phyloP scores from a whole-genome alignment of 2,888 invertebrate species.

The Drosophila stalkeri region DNA sequence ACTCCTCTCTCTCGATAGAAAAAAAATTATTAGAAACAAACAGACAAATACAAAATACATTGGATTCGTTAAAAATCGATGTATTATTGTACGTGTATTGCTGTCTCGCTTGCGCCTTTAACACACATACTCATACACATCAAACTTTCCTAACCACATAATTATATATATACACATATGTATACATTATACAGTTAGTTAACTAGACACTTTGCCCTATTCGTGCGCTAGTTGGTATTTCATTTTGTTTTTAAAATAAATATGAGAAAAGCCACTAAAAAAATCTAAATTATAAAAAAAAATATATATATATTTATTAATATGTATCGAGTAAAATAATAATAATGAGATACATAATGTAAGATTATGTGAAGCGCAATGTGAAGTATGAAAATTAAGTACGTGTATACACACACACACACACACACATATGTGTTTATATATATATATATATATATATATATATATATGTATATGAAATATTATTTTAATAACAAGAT shows the following conservation, averaged over 20 bases:
- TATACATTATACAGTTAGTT: constrained; percentile 5
- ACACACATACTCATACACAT: constrained; percentile 14
- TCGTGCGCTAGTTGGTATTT: constrained; percentile 61
- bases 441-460: constrained; percentile 28
- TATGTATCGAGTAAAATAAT: constrained; percentile 9
- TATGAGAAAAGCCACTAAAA: constrained; percentile 44
- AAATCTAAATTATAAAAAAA: constrained; percentile 4
- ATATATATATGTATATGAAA: constrained; percentile 31
- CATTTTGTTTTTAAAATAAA: constrained; percentile 74
- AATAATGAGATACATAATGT: constrained; percentile 24
- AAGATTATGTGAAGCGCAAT: constrained; percentile 54
- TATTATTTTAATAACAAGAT: constrained; percentile 34
- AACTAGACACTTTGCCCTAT: constrained; percentile 39
- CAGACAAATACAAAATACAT: constrained; percentile 6
- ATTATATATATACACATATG: constrained; percentile 8
- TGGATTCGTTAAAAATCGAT: constrained; percentile 19
- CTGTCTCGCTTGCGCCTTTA: constrained; percentile 50
- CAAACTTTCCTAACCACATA: constrained; percentile 18
- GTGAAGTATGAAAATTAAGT: constrained; percentile 56
- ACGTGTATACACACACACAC: constrained; percentile 18
- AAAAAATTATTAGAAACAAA: background rate
- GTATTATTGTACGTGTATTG: constrained; percentile 29
- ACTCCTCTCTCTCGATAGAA: constrained; percentile 9
- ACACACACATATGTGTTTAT: no score
- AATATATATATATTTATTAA: constrained; percentile 2